Evolutionary conservation across 2,888 invertebrate genomes (phyloP).

Genomic region (Protonemura montana): DNA sequence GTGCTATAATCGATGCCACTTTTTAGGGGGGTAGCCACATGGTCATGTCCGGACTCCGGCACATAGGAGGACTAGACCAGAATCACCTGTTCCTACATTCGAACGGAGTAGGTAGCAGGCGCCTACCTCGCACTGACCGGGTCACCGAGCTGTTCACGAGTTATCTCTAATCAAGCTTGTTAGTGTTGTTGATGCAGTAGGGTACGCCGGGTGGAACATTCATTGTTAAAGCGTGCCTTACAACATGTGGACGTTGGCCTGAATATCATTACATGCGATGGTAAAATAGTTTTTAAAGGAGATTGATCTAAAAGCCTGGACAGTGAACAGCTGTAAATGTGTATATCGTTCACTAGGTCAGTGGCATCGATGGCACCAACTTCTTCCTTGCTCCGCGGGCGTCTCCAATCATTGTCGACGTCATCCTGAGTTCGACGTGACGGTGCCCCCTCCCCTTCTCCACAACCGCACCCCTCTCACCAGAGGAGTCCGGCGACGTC

Average conservation of each 20-base stretch:
- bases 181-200: neutral
- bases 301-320: slow-evolving; percentile 22
- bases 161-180: slow-evolving; percentile 12
- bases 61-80: slow-evolving; percentile 7
- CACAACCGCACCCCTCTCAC: neutral
- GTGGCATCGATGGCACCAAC: neutral
- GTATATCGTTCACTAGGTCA: slow-evolving; percentile 31
- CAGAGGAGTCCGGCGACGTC: neutral
- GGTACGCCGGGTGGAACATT: neutral
- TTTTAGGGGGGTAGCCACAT: slow-evolving; percentile 36
- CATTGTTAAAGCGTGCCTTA: neutral
- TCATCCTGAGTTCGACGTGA: neutral
- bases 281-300: neutral
- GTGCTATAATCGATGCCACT: slow-evolving; percentile 19
- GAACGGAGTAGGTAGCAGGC: neutral
- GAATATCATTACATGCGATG: neutral
- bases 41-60: slow-evolving; percentile 18
- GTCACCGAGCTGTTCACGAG: neutral
- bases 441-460: neutral
- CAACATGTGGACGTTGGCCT: neutral
- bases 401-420: neutral
- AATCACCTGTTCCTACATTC: slow-evolving; percentile 17
- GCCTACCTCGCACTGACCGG: neutral
- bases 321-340: slow-evolving; percentile 1
- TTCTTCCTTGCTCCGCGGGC: slow-evolving; percentile 25